Evolutionary conservation across 1,140 invertebrate genomes (phyloP).

Genomic region (Tenebrio molitor): DNA sequence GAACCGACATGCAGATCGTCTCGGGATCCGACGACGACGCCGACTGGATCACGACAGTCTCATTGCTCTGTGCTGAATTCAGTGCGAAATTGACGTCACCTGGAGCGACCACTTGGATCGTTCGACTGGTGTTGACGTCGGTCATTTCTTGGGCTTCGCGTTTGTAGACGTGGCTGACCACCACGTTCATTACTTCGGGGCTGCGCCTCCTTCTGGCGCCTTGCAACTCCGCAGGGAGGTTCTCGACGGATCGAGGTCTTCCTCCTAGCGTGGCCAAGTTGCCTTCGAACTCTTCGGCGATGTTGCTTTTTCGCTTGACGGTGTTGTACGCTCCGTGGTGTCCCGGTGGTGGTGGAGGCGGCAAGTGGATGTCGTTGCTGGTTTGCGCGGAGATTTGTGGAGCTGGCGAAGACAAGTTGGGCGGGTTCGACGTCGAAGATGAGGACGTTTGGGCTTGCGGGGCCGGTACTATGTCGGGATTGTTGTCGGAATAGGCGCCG

Average conservation of each 20-base stretch:
- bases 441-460: constrained; percentile 81
- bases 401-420: constrained; percentile 75
- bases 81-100: constrained; percentile 94
- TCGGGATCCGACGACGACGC: constrained; percentile 81
- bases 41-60: constrained; percentile 86
- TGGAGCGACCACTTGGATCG: constrained; percentile 93
- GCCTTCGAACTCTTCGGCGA: constrained; percentile 78
- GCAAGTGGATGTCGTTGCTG: constrained; percentile 77
- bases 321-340: constrained; percentile 82
- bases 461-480: constrained; percentile 82
- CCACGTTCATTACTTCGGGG: constrained; percentile 71
- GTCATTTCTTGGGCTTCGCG: constrained; percentile 92
- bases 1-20: constrained; percentile 93
- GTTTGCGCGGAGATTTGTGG: constrained; percentile 66
- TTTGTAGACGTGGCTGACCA: constrained; percentile 83
- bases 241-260: constrained; percentile 85
- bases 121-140: constrained; percentile 91
- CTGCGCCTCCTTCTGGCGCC: constrained; percentile 75
- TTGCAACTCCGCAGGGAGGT: constrained; percentile 78
- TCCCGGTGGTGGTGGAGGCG: constrained; percentile 84
- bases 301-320: constrained; percentile 84
- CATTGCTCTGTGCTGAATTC: constrained; percentile 79
- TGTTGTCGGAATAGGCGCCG: constrained; percentile 86
- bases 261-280: constrained; percentile 87
- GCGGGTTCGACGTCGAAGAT: constrained; percentile 77